A percentile compares a stretch with the other conserved stretches of the same genome.
phyloP scores from a whole-genome alignment of 1,140 invertebrate genomes.

The Euglossa dilemma region DNA sequence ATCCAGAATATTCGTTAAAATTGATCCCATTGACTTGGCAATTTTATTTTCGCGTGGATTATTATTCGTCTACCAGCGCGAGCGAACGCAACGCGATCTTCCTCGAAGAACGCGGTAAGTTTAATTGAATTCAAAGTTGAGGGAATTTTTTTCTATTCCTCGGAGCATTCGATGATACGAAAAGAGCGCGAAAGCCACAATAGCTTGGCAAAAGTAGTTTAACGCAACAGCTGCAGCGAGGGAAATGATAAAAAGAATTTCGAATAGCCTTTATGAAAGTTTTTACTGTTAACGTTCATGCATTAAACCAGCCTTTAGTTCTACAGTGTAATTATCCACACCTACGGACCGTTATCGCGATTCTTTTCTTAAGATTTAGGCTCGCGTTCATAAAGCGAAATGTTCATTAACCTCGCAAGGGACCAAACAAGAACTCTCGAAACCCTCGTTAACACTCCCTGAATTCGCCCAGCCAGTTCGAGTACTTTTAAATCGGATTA shows the following conservation, averaged over 20 bases:
- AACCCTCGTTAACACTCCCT: not conserved
- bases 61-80: too few relatives aligned
- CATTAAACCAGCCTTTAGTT: not conserved
- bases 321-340: not conserved
- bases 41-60: too few relatives aligned
- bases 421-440: not conserved
- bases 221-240: not conserved
- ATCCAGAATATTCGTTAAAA: too few relatives aligned
- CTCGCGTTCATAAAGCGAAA: not conserved
- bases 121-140: not conserved
- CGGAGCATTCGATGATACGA: not conserved
- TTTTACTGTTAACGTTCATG: not conserved
- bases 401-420: not conserved
- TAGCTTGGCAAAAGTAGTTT: not conserved
- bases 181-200: not conserved
- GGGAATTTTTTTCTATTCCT: not conserved
- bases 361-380: not conserved
- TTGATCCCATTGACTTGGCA: too few relatives aligned
- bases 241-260: conserved; percentile 15
- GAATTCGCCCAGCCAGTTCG: not conserved
- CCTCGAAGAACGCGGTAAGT: not conserved
- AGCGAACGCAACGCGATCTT: too few relatives aligned
- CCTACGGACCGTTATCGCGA: not conserved
- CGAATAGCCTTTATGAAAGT: not conserved
- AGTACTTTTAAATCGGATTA: not conserved